These are phyloP conservation scores for Hirtodrosophila alboralis DNA, from an alignment of 2,888 invertebrate species.

Conservation along the genomic window DNA sequence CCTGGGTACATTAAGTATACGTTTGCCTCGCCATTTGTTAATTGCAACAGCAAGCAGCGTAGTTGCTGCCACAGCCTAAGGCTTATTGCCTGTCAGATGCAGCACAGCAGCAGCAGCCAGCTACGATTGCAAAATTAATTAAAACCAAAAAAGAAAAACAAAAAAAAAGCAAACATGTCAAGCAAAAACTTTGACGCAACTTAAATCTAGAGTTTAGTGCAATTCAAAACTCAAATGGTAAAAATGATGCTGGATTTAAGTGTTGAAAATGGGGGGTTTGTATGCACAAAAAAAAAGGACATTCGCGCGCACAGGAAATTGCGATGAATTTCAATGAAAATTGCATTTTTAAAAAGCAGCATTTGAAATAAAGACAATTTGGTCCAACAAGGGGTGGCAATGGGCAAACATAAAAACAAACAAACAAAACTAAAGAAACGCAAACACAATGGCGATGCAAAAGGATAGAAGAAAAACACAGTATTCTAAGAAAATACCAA, in stretches of 20 bases:
- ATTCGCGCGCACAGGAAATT: slow-evolving; percentile 29
- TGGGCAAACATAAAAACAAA: slow-evolving; percentile 33
- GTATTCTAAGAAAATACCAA: slow-evolving; percentile 1
- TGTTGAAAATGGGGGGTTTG: slow-evolving; percentile 34
- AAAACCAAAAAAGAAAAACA: slow-evolving; percentile 58
- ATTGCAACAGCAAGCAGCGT: slow-evolving; percentile 28
- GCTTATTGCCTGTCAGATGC: slow-evolving; percentile 58
- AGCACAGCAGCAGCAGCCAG: slow-evolving; percentile 18
- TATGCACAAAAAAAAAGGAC: slow-evolving; percentile 5
- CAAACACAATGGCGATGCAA: slow-evolving; percentile 42
- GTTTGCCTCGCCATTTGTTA: slow-evolving; percentile 18
- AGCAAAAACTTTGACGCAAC: slow-evolving; percentile 8
- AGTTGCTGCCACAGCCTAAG: slow-evolving; percentile 17
- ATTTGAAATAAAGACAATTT: slow-evolving; percentile 71
- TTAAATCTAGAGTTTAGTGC: slow-evolving; percentile 18
- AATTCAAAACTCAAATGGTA: slow-evolving; percentile 22
- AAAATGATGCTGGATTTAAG: slow-evolving; percentile 48
- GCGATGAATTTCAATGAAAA: slow-evolving; percentile 78
- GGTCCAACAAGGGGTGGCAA: slow-evolving; percentile 23
- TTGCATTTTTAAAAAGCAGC: slow-evolving; percentile 72
- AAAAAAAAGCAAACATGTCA: slow-evolving; percentile 23
- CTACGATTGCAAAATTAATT: slow-evolving; percentile 72
- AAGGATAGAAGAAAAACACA: neutral
- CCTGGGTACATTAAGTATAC: slow-evolving; percentile 51
- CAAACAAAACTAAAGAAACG: slow-evolving; percentile 35